phyloP scores from a whole-genome alignment of 2,113 vertebrate species.

The Trematocara stigmaticum region DNA sequence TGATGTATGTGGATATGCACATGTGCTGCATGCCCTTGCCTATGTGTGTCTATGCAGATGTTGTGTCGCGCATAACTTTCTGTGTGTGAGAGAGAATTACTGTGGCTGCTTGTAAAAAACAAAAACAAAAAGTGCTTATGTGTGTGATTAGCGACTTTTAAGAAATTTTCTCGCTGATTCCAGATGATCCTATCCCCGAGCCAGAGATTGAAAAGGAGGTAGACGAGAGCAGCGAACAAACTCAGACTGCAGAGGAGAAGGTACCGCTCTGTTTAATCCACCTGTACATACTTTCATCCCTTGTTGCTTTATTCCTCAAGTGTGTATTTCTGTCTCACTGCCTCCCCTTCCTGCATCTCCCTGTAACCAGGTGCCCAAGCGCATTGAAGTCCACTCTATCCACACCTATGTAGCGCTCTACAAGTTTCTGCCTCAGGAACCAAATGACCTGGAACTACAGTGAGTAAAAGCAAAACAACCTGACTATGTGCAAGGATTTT shows the following conservation, averaged over 20 bases:
- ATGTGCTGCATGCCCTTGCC: not conserved
- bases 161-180: not conserved
- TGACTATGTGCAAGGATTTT: not conserved
- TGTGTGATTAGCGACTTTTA: not conserved
- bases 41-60: not conserved
- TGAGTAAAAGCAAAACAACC: conserved; percentile 65
- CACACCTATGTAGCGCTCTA: conserved; percentile 89
- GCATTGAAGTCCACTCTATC: conserved; percentile 82
- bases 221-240: conserved; percentile 15
- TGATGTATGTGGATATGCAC: not conserved
- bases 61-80: not conserved
- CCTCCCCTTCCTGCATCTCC: not conserved
- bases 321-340: not conserved
- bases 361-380: conserved; percentile 44
- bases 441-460: conserved; percentile 86
- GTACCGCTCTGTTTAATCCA: not conserved
- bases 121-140: not conserved
- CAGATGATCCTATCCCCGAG: conserved; percentile 44
- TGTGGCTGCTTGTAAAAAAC: not conserved
- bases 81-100: not conserved
- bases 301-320: not conserved
- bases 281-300: not conserved
- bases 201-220: conserved; percentile 46
- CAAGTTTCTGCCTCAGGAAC: conserved; percentile 89
- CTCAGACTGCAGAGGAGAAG: conserved; percentile 45